These are phyloP conservation scores for Mesocentrotus franciscanus DNA, from an alignment of 53 echinoderm and acorn worm genomes.

Conservation along the genomic window DNA sequence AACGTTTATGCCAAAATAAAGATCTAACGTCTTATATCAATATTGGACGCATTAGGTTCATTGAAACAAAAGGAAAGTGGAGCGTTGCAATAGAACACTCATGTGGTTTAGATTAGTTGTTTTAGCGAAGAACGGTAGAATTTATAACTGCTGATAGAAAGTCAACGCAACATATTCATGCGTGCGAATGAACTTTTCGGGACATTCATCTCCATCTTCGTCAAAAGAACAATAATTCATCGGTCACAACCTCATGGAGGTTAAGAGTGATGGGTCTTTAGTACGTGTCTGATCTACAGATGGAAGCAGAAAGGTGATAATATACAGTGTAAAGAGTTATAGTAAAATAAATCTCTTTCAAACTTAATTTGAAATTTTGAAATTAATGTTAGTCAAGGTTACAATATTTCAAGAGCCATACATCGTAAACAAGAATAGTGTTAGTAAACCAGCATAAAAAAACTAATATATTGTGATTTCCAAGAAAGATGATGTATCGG, in stretches of 20 bases:
- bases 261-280: neutral
- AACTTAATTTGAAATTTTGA: neutral
- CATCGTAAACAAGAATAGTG: neutral
- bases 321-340: neutral
- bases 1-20: neutral
- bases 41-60: no score
- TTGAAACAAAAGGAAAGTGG: no score
- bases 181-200: neutral
- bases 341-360: conserved; percentile 7
- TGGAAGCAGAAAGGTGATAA: conserved; percentile 13
- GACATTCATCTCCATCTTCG: neutral
- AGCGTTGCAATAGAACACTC: no score
- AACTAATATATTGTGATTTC: neutral
- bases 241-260: neutral
- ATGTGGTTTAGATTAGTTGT: no score
- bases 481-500: neutral
- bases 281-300: neutral
- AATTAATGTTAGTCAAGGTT: conserved; percentile 11
- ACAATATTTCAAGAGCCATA: neutral
- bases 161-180: neutral
- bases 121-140: neutral
- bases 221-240: neutral
- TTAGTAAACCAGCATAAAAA: neutral
- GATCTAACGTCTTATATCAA: no score
- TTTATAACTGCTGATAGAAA: neutral